Conservation (phyloP, 2,797 vertebrate species). For the Uromys caudimaculatus region DNA sequence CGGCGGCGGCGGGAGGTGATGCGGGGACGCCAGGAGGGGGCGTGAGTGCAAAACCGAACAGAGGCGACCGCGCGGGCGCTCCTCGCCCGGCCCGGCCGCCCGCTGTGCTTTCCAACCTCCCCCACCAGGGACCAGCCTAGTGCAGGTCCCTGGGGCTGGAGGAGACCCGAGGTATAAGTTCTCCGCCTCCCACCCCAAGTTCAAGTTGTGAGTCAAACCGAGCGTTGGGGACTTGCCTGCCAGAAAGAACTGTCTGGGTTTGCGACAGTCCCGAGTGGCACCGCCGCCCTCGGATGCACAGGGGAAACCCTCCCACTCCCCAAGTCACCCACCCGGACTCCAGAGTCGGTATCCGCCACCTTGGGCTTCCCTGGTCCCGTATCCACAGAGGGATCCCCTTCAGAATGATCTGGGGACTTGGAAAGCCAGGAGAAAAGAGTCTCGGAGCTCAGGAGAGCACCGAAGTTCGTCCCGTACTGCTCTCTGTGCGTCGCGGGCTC, state of each 20-base stretch:
- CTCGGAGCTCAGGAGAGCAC: neutral
- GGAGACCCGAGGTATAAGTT: neutral
- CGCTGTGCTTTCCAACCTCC: neutral
- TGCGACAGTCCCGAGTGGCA: neutral
- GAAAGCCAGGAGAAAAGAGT: neutral
- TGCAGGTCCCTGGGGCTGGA: neutral
- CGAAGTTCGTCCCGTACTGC: neutral
- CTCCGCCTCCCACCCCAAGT: constrained; percentile 1
- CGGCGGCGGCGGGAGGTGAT: constrained; percentile 68
- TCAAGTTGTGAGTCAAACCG: neutral
- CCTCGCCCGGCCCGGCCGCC: neutral
- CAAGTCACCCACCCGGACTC: neutral
- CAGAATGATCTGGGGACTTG: neutral
- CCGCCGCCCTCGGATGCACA: neutral
- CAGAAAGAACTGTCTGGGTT: neutral
- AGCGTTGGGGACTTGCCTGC: neutral
- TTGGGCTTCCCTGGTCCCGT: neutral
- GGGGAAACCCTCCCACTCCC: neutral
- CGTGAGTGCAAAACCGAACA: constrained; percentile 62
- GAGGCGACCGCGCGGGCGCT: neutral
- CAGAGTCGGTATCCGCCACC: neutral
- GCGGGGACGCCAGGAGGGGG: constrained; percentile 79
- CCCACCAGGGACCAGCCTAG: neutral
- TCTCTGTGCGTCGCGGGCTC: too few species aligned
- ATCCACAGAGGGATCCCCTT: neutral